Evolutionary conservation across 1,140 invertebrate species (phyloP), one percentile per base, ranked within the genome.

Genomic region (Idris sp.): DNA sequence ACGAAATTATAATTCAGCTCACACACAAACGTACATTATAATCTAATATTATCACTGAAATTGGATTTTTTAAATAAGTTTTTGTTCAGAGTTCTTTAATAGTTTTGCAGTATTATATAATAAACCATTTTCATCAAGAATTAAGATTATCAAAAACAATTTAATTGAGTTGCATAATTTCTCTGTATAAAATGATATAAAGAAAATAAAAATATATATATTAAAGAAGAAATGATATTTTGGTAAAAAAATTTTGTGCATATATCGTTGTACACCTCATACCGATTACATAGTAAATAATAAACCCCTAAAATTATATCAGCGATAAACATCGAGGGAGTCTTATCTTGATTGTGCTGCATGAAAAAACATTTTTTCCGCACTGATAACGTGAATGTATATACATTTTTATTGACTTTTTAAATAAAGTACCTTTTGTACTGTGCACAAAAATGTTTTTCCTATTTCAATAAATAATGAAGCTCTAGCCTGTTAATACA

Each of bases 331-430:
- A 9, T 30, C 28, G 3, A 30, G 28, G 28, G 28, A 30, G 3
- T 2, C 28, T 6, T 30, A 30, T 30, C 28, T 30, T 30, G 28
- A 30, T 30, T 6, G 28, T 9, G 3, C 28, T 9, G 28, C 28
- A 30, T 30, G 28, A n/a, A 30, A 30, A 30, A 30, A 30, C 5
- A 9, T 30, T 30, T n/a, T 30, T 22, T 22, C 6, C 19, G 8
- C 28, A 9, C 9, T 9, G 28, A 30, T 30, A 30, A 30, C 28
- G 28, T 6, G 28, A 6, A 4, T 9, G 6, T 9, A 9, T 9
- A 30, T 30, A 30, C 28, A 30, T 30, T 30, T 30, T 30, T 30
- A 30, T 30, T 9, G 28, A 30, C 8, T 30, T 30, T 30, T 30
- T 8, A 8, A 25, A 25, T 25, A 25, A 25, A 25, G 22, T 25